These are phyloP conservation scores for Nomada goodeniana DNA, from an alignment of 2,888 invertebrate species.

Conservation along the genomic window DNA sequence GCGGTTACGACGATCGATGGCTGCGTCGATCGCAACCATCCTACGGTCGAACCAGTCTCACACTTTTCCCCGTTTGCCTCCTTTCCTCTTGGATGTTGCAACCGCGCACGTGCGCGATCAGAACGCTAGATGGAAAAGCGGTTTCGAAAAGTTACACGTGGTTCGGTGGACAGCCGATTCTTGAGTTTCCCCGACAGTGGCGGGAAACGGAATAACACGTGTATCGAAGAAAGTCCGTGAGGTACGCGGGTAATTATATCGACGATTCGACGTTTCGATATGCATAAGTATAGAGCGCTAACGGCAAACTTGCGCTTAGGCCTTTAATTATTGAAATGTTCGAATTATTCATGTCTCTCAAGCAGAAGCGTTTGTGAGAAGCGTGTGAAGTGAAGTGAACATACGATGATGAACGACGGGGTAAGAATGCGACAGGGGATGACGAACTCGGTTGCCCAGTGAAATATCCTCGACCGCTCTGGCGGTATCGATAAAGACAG, in stretches of 20 bases:
- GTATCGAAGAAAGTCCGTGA: background rate
- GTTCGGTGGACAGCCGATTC: slow-evolving; percentile 4
- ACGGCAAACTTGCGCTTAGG: background rate
- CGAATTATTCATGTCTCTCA: background rate
- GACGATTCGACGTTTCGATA: background rate
- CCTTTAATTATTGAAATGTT: background rate
- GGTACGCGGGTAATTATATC: background rate
- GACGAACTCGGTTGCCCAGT: slow-evolving; percentile 4
- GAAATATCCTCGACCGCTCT: slow-evolving; percentile 36
- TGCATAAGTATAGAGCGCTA: background rate
- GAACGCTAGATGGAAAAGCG: slow-evolving; percentile 20
- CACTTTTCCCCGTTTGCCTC: slow-evolving; percentile 11
- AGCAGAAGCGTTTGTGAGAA: background rate
- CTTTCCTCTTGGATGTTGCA: slow-evolving; percentile 9
- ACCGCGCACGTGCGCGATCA: slow-evolving; percentile 42
- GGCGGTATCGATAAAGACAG: slow-evolving; percentile 7
- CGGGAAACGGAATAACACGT: too few species aligned
- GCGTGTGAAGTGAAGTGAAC: slow-evolving; percentile 7
- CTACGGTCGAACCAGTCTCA: slow-evolving; percentile 30
- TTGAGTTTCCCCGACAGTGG: background rate
- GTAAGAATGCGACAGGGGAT: slow-evolving; percentile 40
- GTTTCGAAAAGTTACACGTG: slow-evolving; percentile 39
- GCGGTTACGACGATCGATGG: slow-evolving; percentile 46
- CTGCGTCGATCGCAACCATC: slow-evolving; percentile 57
- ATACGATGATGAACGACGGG: slow-evolving; percentile 16